Base-by-base conservation (phyloP, 2,113 vertebrate genomes). In the Hippocampus barbouri region DNA sequence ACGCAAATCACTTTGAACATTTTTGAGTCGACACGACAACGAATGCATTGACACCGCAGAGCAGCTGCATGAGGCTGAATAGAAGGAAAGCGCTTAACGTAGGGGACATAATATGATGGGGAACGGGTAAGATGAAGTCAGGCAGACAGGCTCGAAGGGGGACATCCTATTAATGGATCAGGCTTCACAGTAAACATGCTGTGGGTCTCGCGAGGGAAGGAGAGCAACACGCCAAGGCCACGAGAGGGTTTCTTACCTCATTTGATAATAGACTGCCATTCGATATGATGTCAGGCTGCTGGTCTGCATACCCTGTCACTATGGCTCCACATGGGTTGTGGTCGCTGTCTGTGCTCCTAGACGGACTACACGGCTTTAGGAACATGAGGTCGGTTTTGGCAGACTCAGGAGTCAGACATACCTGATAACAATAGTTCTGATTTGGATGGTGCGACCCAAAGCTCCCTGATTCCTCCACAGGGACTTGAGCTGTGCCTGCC, bases 361-460 rank as follows among this genome's bases (percentile, higher is more conserved):
- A 93, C 14, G 96, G 94, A 86, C 96, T 98, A 83, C 96, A 94
- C 66, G 97, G 95, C 87, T 98, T 98, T 53, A 98, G 94, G 93
- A 98, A 98, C 96, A 98, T 97, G 88, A 98, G 91, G 85, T 98
- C 97, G 57, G 97, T 98, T 91, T 98, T 98, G 87, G 97, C 97
- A 25, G 97, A 98, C 90, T 98, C 97, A 1, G 97, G 97, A 15
- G 96, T 97, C 86, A 98, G 94, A 93, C 96, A 98, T 85, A 98
- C 97, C 91, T 98, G 97, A 89, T 98, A 98, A 88, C 97, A 98
- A 89, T 97, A 98, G 87, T 98, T 98, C 92, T 98, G 96, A 85
- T 94, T 96, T 86, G 95, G 96, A 81, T 96, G 95, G 73, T 96
- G 95, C 62, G 95, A 95, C 66, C 95, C 92, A 25, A 98, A 98